These are phyloP conservation scores for Blastomussa wellsi DNA, from an alignment of 92 coral and sea anemone genomes.

Conservation along the genomic window DNA sequence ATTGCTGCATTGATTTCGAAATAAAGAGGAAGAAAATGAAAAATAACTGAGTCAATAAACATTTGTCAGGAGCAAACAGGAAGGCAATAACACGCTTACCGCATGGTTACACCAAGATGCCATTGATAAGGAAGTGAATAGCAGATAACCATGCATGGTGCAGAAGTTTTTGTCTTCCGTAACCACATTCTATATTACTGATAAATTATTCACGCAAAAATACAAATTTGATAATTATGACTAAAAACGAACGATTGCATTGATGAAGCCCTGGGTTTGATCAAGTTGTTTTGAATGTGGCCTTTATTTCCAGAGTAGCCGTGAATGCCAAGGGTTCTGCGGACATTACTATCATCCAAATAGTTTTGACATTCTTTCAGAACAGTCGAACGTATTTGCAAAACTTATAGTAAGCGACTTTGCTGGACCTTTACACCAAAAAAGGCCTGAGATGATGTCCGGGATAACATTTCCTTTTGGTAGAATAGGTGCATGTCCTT, in stretches of 20 bases:
- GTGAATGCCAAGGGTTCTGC: too few relatives aligned
- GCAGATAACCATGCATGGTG: neutral
- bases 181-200: neutral
- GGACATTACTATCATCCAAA: too few relatives aligned
- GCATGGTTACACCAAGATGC: neutral
- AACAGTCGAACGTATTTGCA: too few relatives aligned
- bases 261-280: neutral
- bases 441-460: too few relatives aligned
- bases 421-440: too few relatives aligned
- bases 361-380: too few relatives aligned
- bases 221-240: neutral
- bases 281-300: neutral
- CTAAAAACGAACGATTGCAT: neutral
- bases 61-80: neutral
- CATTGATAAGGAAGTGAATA: neutral
- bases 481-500: neutral
- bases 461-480: neutral
- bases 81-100: neutral
- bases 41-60: neutral
- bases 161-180: neutral
- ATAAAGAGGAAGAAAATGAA: neutral
- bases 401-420: too few relatives aligned
- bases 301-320: neutral
- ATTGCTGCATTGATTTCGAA: neutral
- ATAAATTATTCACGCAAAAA: neutral